These are phyloP conservation scores for Oncorhynchus keta DNA, from an alignment of 2,113 vertebrate species.

Conservation along the genomic window DNA sequence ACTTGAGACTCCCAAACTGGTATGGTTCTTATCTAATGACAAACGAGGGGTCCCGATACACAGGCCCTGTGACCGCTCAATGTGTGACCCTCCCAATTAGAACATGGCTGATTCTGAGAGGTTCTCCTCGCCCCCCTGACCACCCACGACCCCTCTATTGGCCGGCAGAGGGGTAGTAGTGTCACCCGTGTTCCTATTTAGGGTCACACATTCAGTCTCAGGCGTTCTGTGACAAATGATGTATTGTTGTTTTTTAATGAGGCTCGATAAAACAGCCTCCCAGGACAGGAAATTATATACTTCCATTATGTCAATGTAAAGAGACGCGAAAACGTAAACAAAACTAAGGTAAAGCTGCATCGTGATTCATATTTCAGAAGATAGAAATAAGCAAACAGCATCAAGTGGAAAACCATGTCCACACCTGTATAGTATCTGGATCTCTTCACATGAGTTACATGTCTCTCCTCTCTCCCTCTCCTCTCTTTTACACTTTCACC, in stretches of 20 bases:
- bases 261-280: not conserved
- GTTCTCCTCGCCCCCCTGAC: conserved; percentile 37
- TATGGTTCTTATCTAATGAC: conserved; percentile 62
- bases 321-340: not conserved
- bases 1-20: conserved; percentile 32
- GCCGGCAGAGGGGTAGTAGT: not conserved
- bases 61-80: conserved; percentile 21
- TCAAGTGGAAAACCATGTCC: not conserved
- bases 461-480: not conserved
- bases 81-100: conserved; percentile 27
- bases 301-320: not conserved
- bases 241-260: not conserved
- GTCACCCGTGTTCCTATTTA: not conserved
- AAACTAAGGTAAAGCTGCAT: not conserved
- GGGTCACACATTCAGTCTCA: not conserved
- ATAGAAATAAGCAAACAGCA: not conserved
- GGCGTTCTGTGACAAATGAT: not conserved
- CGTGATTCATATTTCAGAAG: not conserved
- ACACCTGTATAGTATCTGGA: not conserved
- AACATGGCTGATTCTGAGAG: conserved; percentile 42
- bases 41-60: conserved; percentile 38
- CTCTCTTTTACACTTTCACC: not conserved
- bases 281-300: not conserved
- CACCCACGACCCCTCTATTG: not conserved
- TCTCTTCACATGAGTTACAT: not conserved